Evolutionary conservation across 2,888 invertebrate genomes (phyloP).

Genomic region (Leptothorax acervorum): DNA sequence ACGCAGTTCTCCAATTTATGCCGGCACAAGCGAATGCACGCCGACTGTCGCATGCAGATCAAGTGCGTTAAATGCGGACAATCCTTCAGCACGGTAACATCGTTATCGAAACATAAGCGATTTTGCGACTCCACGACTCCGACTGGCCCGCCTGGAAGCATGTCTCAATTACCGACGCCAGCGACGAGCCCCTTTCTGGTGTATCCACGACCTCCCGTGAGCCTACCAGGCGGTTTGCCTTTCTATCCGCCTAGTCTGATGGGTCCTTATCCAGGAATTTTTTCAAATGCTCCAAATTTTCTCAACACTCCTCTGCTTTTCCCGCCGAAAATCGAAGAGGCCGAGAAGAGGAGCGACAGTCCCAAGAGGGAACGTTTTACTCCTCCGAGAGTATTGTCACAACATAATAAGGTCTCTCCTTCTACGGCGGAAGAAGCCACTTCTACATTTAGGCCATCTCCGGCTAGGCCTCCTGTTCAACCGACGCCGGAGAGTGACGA

Average conservation of each 20-base stretch:
- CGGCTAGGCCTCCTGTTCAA: constrained; percentile 87
- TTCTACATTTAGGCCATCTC: constrained; percentile 89
- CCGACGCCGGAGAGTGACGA: constrained; percentile 80
- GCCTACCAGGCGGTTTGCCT: constrained; percentile 86
- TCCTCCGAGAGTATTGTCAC: constrained; percentile 86
- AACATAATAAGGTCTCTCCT: constrained; percentile 88
- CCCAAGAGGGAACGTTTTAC: constrained; percentile 87
- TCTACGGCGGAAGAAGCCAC: constrained; percentile 89
- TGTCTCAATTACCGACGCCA: constrained; percentile 81
- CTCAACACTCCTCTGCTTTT: constrained; percentile 89
- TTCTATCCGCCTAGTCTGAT: constrained; percentile 90
- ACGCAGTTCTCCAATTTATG: constrained; percentile 99
- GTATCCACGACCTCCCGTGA: constrained; percentile 89
- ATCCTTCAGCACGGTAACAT: constrained; percentile 96
- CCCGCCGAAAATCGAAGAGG: constrained; percentile 88
- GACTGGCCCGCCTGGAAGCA: constrained; percentile 79
- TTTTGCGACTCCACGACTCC: constrained; percentile 95
- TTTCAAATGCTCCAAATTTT: constrained; percentile 87
- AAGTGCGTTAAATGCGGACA: constrained; percentile 98
- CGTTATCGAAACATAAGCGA: constrained; percentile 97
- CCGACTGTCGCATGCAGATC: constrained; percentile 96
- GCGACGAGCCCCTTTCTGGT: constrained; percentile 88
- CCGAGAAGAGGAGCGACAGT: constrained; percentile 87
- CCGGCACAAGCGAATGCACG: constrained; percentile 99
- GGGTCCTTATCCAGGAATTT: constrained; percentile 87